A percentile compares a stretch with the other conserved stretches of the same genome.
Evolutionary conservation across 2,113 vertebrate species (phyloP).

Genomic region (Asarcornis scutulata): DNA sequence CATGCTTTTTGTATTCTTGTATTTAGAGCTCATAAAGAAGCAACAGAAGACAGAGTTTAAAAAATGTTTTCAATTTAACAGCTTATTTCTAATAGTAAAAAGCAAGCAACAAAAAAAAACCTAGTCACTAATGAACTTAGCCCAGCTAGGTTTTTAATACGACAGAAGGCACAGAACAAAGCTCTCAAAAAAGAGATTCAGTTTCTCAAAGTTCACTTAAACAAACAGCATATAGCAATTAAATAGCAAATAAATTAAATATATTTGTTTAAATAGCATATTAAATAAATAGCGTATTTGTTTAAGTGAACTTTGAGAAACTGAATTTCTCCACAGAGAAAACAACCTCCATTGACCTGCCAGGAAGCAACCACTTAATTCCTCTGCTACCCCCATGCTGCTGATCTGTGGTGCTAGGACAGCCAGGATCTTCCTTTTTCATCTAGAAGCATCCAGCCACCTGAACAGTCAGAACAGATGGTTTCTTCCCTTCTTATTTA

Average conservation of each 20-base stretch:
- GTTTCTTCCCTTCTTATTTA: neutral
- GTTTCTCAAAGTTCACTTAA: no score
- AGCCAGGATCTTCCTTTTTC: neutral
- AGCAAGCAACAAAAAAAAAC: neutral
- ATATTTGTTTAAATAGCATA: no score
- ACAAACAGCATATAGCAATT: no score
- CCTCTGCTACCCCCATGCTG: neutral
- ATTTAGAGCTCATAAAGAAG: neutral
- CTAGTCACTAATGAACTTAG: neutral
- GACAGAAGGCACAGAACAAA: neutral
- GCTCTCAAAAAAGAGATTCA: neutral
- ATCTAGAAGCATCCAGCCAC: neutral
- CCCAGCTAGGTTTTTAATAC: neutral
- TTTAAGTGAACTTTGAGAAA: neutral
- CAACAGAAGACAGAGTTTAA: neutral
- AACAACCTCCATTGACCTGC: neutral
- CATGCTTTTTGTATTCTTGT: neutral
- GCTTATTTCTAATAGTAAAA: neutral
- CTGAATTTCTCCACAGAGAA: neutral
- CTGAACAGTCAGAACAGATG: neutral
- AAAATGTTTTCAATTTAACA: neutral
- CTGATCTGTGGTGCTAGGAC: rapidly evolving
- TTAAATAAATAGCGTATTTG: neutral
- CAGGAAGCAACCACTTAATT: neutral
- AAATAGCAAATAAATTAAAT: no score